Conservation (phyloP, 2,888 invertebrate genomes). For the Hetaerina titia region DNA sequence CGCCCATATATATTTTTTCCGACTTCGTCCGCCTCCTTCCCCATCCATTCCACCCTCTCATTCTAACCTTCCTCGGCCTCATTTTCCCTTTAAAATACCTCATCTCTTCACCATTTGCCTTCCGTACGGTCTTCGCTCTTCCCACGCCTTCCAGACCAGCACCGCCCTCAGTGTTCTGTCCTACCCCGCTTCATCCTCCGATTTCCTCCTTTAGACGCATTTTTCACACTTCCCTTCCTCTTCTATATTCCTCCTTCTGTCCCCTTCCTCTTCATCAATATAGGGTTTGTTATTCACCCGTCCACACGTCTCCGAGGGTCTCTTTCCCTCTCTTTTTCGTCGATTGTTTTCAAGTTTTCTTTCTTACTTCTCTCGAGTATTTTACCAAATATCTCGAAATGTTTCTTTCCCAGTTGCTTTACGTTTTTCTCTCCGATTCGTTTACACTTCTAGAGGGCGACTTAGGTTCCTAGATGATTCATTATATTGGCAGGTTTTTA, state of each 20-base stretch:
- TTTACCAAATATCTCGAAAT: no score
- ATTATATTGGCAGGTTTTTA: no score
- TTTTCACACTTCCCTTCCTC: background rate
- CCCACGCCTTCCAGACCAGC: background rate
- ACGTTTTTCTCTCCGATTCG: no score
- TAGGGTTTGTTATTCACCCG: background rate
- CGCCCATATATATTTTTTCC: background rate
- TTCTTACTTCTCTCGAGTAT: background rate
- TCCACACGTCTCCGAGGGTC: background rate
- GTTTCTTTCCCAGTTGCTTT: no score
- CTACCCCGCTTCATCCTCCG: background rate
- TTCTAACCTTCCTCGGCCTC: background rate
- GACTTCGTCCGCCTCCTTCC: background rate
- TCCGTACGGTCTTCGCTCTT: background rate
- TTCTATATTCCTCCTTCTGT: background rate
- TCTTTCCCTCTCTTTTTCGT: background rate
- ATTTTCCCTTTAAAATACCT: background rate
- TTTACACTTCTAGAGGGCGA: no score
- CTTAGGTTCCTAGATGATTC: no score
- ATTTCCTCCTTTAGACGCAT: background rate
- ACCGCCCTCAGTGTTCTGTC: background rate
- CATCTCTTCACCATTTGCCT: background rate
- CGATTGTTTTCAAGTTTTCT: background rate
- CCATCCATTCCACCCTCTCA: background rate
- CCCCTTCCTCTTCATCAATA: background rate